Percentiles rank a stretch among this genome's conserved stretches.
Conservation (phyloP, 2,888 invertebrate species). For the Sycophila texana region DNA sequence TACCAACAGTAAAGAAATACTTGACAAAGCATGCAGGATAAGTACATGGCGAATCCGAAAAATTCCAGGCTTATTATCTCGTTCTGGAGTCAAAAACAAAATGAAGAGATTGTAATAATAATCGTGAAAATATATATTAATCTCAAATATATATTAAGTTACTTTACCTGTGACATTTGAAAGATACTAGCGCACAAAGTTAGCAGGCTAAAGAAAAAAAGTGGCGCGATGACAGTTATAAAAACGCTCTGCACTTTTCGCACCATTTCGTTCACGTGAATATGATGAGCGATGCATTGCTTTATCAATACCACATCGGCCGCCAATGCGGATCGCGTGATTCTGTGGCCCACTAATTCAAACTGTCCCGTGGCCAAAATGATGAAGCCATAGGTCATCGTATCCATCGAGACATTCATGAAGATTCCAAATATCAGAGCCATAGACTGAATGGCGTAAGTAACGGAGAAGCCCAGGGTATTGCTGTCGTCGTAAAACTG, state of each 20-base stretch:
- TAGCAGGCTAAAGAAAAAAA: constrained; percentile 48
- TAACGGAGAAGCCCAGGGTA: background rate
- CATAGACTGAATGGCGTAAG: constrained; percentile 32
- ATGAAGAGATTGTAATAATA: background rate
- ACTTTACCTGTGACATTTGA: constrained; percentile 38
- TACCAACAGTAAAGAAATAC: constrained; percentile 50
- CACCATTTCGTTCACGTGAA: constrained; percentile 17
- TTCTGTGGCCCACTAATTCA: constrained; percentile 32
- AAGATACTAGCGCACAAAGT: constrained; percentile 46
- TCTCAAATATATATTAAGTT: background rate
- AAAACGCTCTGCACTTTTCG: constrained; percentile 24
- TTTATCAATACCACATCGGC: background rate
- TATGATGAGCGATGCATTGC: constrained; percentile 37
- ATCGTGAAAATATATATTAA: background rate
- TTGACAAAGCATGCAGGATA: constrained; percentile 47
- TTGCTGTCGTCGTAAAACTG: constrained; percentile 47
- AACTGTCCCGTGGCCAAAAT: constrained; percentile 40
- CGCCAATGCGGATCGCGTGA: background rate
- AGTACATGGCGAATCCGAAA: constrained; percentile 39
- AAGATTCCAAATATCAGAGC: constrained; percentile 32
- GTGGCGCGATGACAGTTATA: constrained; percentile 29
- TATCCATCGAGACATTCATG: constrained; percentile 46
- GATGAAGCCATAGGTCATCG: constrained; percentile 52
- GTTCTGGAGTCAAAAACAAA: constrained; percentile 20
- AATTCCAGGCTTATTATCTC: constrained; percentile 36